Conservation (phyloP, 2,113 vertebrate genomes). For the Symphodus melops region DNA sequence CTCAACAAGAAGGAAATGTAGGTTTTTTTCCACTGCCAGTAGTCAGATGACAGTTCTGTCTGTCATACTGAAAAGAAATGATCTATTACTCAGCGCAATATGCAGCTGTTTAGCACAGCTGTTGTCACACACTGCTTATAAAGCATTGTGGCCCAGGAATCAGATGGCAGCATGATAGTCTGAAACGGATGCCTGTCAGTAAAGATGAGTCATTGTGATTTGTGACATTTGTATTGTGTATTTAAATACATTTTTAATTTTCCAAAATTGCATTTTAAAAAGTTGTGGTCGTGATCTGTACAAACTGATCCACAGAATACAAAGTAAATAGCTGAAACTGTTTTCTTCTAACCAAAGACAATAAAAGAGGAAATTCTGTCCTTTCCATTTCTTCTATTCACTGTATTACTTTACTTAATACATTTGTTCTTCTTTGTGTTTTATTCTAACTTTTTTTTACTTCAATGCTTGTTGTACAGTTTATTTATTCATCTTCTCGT, state of each 20-base stretch:
- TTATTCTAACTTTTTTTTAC: too few relatives aligned
- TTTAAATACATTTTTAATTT: too few relatives aligned
- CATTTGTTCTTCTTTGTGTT: too few relatives aligned
- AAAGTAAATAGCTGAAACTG: too few relatives aligned
- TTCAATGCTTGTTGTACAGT: neutral
- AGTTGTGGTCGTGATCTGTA: too few relatives aligned
- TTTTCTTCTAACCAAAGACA: too few relatives aligned
- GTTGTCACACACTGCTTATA: neutral
- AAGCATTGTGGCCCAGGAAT: neutral
- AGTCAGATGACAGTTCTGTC: neutral
- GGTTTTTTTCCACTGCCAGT: neutral
- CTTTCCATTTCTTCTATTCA: too few relatives aligned
- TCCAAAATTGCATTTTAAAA: too few relatives aligned
- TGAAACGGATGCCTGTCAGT: neutral
- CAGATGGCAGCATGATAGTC: too few relatives aligned
- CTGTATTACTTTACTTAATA: neutral
- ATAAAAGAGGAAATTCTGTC: too few relatives aligned
- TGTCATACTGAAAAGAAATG: neutral
- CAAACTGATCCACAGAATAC: too few relatives aligned
- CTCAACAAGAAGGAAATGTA: neutral
- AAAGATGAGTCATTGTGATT: neutral
- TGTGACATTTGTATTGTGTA: too few relatives aligned
- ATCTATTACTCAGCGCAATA: neutral
- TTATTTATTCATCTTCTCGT: neutral
- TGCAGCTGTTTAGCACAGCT: neutral